These are phyloP conservation scores for Oncopeltus fasciatus DNA, from an alignment of 1,140 invertebrate genomes.

Conservation along the genomic window DNA sequence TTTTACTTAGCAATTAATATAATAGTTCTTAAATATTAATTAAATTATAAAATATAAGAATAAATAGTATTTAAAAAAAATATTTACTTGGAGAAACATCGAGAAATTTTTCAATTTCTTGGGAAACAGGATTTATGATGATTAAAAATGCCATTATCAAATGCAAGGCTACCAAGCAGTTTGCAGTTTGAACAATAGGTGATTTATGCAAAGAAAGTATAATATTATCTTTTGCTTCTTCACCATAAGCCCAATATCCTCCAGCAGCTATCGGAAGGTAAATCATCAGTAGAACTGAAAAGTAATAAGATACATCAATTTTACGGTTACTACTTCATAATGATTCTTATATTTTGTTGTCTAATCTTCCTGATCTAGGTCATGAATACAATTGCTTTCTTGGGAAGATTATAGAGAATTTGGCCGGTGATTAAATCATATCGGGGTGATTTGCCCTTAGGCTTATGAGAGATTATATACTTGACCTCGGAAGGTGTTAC, in stretches of 20 bases:
- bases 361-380: no score
- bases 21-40: no score
- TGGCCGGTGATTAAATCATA: no score
- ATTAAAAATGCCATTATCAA: background rate
- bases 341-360: no score
- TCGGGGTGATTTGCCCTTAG: no score
- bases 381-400: no score
- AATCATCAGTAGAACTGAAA: background rate
- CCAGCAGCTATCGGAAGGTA: background rate
- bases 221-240: background rate
- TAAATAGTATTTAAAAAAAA: background rate
- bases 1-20: no score
- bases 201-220: background rate
- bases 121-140: background rate
- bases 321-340: no score
- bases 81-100: background rate
- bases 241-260: background rate
- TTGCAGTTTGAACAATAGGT: background rate
- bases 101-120: background rate
- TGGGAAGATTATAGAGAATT: no score
- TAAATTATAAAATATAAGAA: background rate
- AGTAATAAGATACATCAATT: background rate
- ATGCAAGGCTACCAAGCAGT: background rate
- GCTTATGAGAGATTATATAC: no score
- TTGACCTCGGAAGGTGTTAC: no score